A percentile compares a stretch with the other conserved stretches of the same genome.
These are phyloP conservation scores for Pediacus dermestoides DNA, from an alignment of 2,888 invertebrate species.

Conservation along the genomic window DNA sequence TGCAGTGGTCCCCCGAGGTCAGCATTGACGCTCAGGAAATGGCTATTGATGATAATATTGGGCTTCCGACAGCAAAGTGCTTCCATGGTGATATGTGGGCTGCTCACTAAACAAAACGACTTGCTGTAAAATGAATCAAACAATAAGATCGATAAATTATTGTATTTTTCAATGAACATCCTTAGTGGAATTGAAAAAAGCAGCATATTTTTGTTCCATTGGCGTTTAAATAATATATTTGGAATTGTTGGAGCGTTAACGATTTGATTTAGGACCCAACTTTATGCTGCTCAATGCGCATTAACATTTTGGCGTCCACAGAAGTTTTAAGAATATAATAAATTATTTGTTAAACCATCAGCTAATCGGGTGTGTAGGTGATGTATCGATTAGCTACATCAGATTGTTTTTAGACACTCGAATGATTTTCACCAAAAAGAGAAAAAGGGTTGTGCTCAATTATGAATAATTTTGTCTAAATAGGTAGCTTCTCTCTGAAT, in stretches of 20 bases:
- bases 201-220: constrained; percentile 13
- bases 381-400: no score
- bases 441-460: no score
- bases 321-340: no score
- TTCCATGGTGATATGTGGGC: constrained; percentile 19
- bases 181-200: neutral
- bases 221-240: constrained; percentile 19
- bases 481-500: no score
- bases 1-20: constrained; percentile 5
- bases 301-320: no score
- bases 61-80: constrained; percentile 19
- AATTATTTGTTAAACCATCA: no score
- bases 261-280: constrained; percentile 23
- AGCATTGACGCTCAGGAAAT: constrained; percentile 14
- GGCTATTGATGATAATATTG: constrained; percentile 17
- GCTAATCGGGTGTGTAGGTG: no score
- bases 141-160: constrained; percentile 21
- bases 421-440: no score
- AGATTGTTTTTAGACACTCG: no score
- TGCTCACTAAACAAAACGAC: constrained; percentile 19
- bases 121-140: constrained; percentile 16
- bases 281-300: constrained; percentile 21
- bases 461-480: no score
- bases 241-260: constrained; percentile 23
- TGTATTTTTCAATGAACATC: constrained; percentile 12